Evolutionary conservation across 2,888 invertebrate species (phyloP).

Genomic region (Arrhopalites spinosus): DNA sequence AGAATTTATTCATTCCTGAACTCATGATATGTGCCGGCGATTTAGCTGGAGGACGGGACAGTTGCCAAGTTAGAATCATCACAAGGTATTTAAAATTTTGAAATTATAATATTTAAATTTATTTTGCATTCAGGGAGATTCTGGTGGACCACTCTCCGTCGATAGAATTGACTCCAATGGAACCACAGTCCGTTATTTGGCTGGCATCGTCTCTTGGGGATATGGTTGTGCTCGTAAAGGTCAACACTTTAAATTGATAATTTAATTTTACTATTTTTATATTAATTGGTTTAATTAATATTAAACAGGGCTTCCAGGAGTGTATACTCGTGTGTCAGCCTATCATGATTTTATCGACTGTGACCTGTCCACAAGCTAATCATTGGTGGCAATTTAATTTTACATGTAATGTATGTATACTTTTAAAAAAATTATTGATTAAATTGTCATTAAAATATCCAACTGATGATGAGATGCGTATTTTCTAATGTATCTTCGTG

Average conservation of each 20-base stretch:
- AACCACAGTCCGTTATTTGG: conserved; percentile 3
- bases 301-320: conserved; percentile 20
- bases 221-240: conserved; percentile 25
- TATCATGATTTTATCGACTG: conserved; percentile 10
- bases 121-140: conserved; percentile 10
- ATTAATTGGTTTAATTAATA: no score
- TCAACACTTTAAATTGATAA: no score
- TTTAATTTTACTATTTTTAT: no score
- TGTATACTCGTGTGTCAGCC: conserved; percentile 20
- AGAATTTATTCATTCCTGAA: not conserved
- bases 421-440: no score
- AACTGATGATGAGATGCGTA: no score
- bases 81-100: not conserved
- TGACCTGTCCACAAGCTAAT: no score
- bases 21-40: conserved; percentile 30
- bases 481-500: no score
- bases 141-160: conserved; percentile 15
- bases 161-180: not conserved
- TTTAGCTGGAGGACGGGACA: conserved; percentile 19
- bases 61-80: not conserved
- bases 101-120: not conserved
- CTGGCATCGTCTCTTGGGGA: conserved; percentile 28
- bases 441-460: no score
- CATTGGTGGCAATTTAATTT: no score
- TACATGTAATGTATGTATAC: no score